phyloP scores from a whole-genome alignment of 2,888 invertebrate species.

The Lysandra coridon region DNA sequence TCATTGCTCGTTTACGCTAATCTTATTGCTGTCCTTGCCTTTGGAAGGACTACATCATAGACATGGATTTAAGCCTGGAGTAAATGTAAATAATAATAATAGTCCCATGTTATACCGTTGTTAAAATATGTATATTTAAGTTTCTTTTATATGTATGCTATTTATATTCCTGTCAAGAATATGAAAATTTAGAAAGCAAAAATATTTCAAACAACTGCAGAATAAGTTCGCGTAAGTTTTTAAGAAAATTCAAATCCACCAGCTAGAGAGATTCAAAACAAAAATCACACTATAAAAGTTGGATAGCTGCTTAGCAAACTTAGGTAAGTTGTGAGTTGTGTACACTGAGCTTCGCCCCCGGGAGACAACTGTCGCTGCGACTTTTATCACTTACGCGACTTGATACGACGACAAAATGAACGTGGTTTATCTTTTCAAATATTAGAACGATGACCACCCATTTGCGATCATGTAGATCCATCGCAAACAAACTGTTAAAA shows the following conservation, averaged over 20 bases:
- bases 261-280: constrained; percentile 24
- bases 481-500: too few relatives aligned
- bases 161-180: neutral
- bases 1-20: neutral
- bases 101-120: too few relatives aligned
- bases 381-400: neutral
- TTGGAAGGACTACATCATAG: too few relatives aligned
- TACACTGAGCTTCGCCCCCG: constrained; percentile 10
- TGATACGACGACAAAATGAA: neutral
- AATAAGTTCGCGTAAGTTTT: constrained; percentile 4
- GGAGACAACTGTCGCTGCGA: constrained; percentile 5
- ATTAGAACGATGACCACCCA: too few relatives aligned
- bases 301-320: constrained; percentile 23
- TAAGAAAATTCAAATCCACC: constrained; percentile 5
- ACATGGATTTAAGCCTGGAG: too few relatives aligned
- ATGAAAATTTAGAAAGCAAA: neutral
- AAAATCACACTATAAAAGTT: constrained; percentile 17
- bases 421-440: too few relatives aligned
- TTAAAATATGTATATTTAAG: too few relatives aligned
- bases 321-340: constrained; percentile 4
- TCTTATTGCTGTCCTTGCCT: neutral
- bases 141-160: neutral
- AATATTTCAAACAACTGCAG: constrained; percentile 3
- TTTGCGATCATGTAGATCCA: too few relatives aligned
- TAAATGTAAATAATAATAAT: too few relatives aligned